Evolutionary conservation across 2,797 vertebrate species (phyloP).

Genomic region (Poeciliopsis infans): DNA sequence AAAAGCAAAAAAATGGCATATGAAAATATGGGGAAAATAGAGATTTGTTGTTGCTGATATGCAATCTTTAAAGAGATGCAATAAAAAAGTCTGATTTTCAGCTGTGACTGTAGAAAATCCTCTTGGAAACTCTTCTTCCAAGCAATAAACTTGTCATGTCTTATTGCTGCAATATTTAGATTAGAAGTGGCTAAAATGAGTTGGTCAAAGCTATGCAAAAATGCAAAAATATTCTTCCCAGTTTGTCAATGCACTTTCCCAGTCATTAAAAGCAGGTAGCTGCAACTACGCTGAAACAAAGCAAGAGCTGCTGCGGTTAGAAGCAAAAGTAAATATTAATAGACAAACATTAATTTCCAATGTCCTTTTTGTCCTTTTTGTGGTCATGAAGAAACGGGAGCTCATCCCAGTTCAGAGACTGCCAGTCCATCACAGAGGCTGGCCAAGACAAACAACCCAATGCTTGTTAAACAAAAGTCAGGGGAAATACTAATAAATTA

Average conservation of each 20-base stretch:
- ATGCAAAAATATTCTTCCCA: background rate
- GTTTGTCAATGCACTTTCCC: background rate
- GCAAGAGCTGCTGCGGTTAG: background rate
- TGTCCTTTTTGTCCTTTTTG: constrained; percentile 7
- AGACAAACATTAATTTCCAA: constrained; percentile 2
- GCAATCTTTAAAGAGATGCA: background rate
- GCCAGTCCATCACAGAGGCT: constrained; percentile 1
- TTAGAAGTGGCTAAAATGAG: background rate
- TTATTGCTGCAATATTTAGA: background rate
- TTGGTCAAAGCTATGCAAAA: background rate
- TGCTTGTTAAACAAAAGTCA: constrained; percentile 4
- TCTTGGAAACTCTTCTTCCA: background rate
- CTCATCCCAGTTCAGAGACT: constrained; percentile 2
- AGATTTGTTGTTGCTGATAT: background rate
- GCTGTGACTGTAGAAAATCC: background rate
- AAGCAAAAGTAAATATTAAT: constrained; percentile 3
- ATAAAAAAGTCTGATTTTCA: background rate
- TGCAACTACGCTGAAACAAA: background rate
- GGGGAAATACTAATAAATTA: background rate
- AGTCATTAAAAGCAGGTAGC: background rate
- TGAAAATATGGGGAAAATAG: background rate
- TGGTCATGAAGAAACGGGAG: background rate
- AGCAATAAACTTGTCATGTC: background rate
- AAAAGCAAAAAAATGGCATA: background rate
- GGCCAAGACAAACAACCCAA: constrained; percentile 1